phyloP scores from a whole-genome alignment of 2,797 vertebrate genomes.

The Martes flavigula region DNA sequence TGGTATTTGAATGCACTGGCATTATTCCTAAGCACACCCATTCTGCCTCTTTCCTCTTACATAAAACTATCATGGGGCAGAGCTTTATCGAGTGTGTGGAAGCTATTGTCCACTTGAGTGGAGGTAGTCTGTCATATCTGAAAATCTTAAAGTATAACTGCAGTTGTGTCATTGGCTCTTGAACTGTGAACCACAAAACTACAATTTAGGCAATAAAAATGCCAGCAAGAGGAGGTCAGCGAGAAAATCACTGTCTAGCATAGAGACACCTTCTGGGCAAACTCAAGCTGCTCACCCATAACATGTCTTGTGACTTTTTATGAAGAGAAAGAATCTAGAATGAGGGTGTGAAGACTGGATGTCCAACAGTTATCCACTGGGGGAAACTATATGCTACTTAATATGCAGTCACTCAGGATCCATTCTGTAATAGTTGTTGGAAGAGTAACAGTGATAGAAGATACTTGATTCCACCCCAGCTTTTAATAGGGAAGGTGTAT shows the following conservation, averaged over 20 bases:
- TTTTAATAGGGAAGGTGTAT: neutral
- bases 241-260: neutral
- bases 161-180: neutral
- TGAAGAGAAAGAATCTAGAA: neutral
- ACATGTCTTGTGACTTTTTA: neutral
- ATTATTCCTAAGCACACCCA: neutral
- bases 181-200: neutral
- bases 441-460: neutral
- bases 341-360: neutral
- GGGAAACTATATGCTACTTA: neutral
- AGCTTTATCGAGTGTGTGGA: neutral
- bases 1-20: neutral
- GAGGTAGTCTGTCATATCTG: neutral
- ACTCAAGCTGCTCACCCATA: neutral
- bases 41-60: neutral
- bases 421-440: neutral
- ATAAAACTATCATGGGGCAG: neutral
- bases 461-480: neutral
- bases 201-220: neutral
- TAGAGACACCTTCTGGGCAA: neutral
- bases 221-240: neutral
- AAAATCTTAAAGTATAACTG: neutral
- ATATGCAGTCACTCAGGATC: neutral
- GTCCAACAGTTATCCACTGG: neutral
- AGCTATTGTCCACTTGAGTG: neutral